phyloP scores from a whole-genome alignment of 2,797 vertebrate species.

The Onychomys leucogaster region DNA sequence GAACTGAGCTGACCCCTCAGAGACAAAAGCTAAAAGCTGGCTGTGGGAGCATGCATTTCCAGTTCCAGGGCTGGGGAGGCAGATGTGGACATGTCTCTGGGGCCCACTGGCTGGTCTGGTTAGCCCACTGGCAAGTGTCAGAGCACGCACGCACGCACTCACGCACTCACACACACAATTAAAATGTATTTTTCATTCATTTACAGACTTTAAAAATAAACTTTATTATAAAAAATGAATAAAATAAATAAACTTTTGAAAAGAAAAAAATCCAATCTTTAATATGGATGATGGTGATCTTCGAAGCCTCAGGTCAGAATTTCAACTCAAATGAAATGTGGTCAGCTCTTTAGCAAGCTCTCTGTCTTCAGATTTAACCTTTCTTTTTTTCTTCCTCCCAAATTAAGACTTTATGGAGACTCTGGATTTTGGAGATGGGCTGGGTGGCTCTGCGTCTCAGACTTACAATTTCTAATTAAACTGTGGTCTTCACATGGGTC shows the following conservation, averaged over 20 bases:
- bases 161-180: neutral
- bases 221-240: neutral
- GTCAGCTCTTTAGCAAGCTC: conserved; percentile 38
- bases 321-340: neutral
- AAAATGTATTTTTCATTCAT: conserved; percentile 64
- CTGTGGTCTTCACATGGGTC: conserved; percentile 74
- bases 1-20: neutral
- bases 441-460: conserved; percentile 66
- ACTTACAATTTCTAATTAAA: conserved; percentile 82
- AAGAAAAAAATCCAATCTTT: conserved; percentile 72
- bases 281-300: conserved; percentile 41
- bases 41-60: neutral
- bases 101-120: no score
- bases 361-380: conserved; percentile 52
- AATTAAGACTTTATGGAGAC: neutral
- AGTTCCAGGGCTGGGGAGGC: neutral
- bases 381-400: neutral
- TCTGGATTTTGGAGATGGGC: conserved; percentile 57
- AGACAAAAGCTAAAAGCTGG: neutral
- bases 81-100: no score
- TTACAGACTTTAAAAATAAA: conserved; percentile 23
- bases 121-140: neutral
- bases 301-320: conserved; percentile 69
- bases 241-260: neutral
- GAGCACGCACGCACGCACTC: neutral